A percentile compares a stretch with the other conserved stretches of the same genome.
phyloP scores from a whole-genome alignment of 2,113 vertebrate genomes.

The Labeo catla region DNA sequence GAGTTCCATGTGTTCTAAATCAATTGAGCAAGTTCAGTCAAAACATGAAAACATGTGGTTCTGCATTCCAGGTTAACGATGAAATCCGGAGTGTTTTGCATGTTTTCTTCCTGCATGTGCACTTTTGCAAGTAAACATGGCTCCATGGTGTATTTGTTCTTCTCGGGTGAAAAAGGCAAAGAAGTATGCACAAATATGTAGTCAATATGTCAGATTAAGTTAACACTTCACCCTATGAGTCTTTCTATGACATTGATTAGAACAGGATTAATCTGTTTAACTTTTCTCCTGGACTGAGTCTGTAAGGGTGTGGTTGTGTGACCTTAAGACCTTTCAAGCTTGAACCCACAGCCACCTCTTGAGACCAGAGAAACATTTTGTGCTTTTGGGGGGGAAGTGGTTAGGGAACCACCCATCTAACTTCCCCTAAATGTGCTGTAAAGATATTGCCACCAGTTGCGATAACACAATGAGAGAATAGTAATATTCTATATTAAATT shows the following conservation, averaged over 20 bases:
- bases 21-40: background rate
- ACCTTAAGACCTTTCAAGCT: constrained; percentile 5
- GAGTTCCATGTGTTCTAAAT: background rate
- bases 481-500: background rate
- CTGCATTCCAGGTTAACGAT: background rate
- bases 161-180: background rate
- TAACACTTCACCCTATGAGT: background rate
- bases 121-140: background rate
- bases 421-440: background rate
- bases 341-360: background rate
- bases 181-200: background rate
- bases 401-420: constrained; percentile 4
- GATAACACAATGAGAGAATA: background rate
- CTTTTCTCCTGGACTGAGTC: background rate
- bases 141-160: background rate
- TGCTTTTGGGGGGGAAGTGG: constrained; percentile 18
- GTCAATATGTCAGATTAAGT: background rate
- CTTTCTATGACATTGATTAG: background rate
- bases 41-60: background rate
- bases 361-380: background rate
- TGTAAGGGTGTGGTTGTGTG: constrained; percentile 1
- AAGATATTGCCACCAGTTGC: background rate
- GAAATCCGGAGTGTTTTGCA: background rate
- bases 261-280: background rate
- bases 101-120: background rate